Percentiles rank a stretch among this genome's conserved stretches.
Evolutionary conservation across 2,888 invertebrate species (phyloP).

Genomic region (Calameuta filiformis): DNA sequence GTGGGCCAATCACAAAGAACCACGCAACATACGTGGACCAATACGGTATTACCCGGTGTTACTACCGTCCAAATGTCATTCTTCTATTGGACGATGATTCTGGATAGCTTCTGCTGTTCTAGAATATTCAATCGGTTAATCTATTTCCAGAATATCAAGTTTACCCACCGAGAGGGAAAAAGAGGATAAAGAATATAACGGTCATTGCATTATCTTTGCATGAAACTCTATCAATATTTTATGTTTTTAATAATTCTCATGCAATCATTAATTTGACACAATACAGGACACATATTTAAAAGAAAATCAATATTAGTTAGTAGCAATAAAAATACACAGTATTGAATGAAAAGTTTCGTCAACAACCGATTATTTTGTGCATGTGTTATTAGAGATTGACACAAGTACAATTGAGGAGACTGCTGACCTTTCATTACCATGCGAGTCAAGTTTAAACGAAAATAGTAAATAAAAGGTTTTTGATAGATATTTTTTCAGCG

Average conservation of each 20-base stretch:
- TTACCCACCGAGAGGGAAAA: not conserved
- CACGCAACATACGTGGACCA: conserved; percentile 55
- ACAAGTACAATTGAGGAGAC: not conserved
- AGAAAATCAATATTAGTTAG: not conserved
- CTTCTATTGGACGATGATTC: conserved; percentile 37
- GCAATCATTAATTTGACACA: not conserved
- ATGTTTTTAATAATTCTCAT: not conserved
- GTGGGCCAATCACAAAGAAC: conserved; percentile 47
- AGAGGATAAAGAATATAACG: not conserved
- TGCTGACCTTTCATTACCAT: too few species aligned
- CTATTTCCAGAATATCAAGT: not conserved
- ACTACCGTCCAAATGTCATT: conserved; percentile 48
- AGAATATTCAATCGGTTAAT: conserved; percentile 37
- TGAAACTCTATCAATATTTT: not conserved
- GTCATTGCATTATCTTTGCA: not conserved
- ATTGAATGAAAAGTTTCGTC: not conserved
- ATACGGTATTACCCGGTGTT: conserved; percentile 41
- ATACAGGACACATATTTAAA: not conserved
- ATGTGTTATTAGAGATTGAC: not conserved
- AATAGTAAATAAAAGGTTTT: too few species aligned
- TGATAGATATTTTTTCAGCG: too few species aligned
- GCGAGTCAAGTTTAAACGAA: too few species aligned
- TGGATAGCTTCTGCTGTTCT: conserved; percentile 24
- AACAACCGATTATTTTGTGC: not conserved
- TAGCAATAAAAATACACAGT: not conserved